phyloP scores from a whole-genome alignment of 2,113 vertebrate species.

The Cygnus buccinator region DNA sequence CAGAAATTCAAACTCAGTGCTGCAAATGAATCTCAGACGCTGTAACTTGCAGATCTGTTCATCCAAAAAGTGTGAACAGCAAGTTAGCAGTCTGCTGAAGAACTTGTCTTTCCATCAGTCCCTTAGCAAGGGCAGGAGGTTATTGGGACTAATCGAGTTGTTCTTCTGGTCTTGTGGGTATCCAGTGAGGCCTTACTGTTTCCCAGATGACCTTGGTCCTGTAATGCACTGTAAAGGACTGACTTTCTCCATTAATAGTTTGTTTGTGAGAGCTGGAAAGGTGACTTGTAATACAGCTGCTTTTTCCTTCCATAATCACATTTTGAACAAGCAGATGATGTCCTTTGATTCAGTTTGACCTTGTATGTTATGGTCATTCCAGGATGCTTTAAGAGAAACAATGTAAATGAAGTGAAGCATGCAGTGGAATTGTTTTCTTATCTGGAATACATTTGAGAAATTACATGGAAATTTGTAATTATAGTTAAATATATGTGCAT shows the following conservation, averaged over 20 bases:
- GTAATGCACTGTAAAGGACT: conserved; percentile 25
- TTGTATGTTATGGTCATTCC: conserved; percentile 63
- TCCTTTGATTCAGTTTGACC: conserved; percentile 72
- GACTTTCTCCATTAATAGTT: conserved; percentile 52
- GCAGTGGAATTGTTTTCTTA: neutral
- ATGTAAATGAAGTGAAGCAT: neutral
- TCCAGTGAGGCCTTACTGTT: neutral
- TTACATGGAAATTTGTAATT: neutral
- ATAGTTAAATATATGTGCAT: neutral
- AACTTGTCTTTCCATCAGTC: conserved; percentile 32
- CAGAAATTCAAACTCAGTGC: neutral
- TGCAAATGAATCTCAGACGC: neutral
- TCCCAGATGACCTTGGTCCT: conserved; percentile 64
- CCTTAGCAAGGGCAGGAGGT: conserved; percentile 60
- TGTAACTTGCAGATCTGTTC: neutral
- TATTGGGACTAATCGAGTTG: conserved; percentile 62
- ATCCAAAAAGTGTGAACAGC: conserved; percentile 4
- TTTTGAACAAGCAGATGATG: conserved; percentile 70
- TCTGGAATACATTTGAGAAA: neutral
- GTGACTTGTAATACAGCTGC: conserved; percentile 66
- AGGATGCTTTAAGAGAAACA: neutral
- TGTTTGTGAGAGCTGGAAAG: conserved; percentile 57
- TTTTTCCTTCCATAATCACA: conserved; percentile 62
- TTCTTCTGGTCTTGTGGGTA: conserved; percentile 21
- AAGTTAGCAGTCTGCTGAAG: conserved; percentile 42